phyloP scores from a whole-genome alignment of 2,888 invertebrate species.

The Drosophila hamatofila region DNA sequence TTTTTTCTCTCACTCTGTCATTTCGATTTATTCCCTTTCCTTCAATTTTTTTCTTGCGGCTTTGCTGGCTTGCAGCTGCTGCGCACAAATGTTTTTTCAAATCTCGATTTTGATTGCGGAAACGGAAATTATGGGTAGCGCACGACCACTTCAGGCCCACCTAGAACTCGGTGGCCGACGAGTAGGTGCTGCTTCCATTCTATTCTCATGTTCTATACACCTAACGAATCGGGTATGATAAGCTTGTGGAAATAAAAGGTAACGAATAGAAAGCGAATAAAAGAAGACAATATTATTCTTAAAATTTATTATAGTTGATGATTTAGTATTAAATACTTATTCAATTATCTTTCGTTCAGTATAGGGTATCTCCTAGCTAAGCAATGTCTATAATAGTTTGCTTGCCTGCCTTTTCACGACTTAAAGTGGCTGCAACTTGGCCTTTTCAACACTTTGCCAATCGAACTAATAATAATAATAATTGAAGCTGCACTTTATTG shows the following conservation, averaged over 20 bases:
- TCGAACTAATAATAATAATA: conserved; percentile 38
- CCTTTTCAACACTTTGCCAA: conserved; percentile 24
- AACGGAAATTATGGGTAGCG: conserved; percentile 66
- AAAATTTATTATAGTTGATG: too few relatives aligned
- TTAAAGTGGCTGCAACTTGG: conserved; percentile 17
- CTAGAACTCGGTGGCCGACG: background rate
- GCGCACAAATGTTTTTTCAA: conserved; percentile 40
- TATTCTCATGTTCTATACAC: conserved; percentile 5
- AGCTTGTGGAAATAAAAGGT: too few relatives aligned
- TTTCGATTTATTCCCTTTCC: background rate
- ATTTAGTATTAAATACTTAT: too few relatives aligned
- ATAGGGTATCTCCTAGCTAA: conserved; percentile 1
- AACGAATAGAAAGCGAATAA: background rate
- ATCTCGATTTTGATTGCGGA: conserved; percentile 66
- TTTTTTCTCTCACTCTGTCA: background rate
- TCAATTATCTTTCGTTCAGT: background rate
- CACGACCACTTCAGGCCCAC: conserved; percentile 31
- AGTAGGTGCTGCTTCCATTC: conserved; percentile 2
- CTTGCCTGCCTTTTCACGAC: background rate
- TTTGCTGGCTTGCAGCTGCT: conserved; percentile 21
- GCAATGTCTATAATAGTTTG: too few relatives aligned
- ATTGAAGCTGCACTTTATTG: conserved; percentile 55
- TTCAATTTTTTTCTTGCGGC: background rate
- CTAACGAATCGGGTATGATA: background rate
- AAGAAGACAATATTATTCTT: background rate